Evolutionary conservation across 2,113 vertebrate species (phyloP).

Genomic region (Charina bottae): DNA sequence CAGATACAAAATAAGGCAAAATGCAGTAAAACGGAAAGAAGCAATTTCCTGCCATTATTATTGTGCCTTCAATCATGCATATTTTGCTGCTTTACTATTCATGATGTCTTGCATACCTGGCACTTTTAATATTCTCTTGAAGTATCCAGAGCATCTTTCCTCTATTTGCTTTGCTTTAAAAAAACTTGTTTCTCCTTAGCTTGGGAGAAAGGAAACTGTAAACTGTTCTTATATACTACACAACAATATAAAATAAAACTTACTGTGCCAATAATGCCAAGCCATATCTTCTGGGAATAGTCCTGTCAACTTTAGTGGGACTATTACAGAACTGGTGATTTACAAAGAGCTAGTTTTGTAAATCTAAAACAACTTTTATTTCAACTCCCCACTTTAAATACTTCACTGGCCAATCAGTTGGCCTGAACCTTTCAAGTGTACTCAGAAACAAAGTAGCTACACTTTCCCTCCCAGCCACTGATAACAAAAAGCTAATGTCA

Average conservation of each 20-base stretch:
- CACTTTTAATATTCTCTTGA: constrained; percentile 30
- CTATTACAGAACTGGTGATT: background rate
- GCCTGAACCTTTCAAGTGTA: background rate
- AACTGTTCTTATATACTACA: constrained; percentile 42
- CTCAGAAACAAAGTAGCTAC: background rate
- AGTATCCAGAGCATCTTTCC: constrained; percentile 14
- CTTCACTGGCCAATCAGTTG: background rate
- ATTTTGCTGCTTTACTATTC: background rate
- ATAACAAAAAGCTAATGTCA: background rate
- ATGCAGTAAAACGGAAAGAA: background rate
- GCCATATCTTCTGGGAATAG: constrained; percentile 6
- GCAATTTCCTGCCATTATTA: constrained; percentile 14
- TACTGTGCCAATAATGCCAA: constrained; percentile 20
- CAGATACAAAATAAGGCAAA: background rate
- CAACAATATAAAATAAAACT: constrained; percentile 44
- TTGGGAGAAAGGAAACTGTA: constrained; percentile 51
- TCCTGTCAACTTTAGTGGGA: background rate
- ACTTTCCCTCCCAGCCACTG: background rate
- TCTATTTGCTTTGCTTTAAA: background rate
- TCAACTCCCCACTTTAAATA: background rate
- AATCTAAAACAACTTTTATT: too few relatives aligned
- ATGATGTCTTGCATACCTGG: constrained; percentile 2
- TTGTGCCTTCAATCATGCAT: background rate
- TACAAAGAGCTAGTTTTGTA: background rate
- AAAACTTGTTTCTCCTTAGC: constrained; percentile 23